Evolutionary conservation across 2,888 invertebrate genomes (phyloP), one percentile per base, ranked within the genome.

Genomic region (Morpho deidamia): DNA sequence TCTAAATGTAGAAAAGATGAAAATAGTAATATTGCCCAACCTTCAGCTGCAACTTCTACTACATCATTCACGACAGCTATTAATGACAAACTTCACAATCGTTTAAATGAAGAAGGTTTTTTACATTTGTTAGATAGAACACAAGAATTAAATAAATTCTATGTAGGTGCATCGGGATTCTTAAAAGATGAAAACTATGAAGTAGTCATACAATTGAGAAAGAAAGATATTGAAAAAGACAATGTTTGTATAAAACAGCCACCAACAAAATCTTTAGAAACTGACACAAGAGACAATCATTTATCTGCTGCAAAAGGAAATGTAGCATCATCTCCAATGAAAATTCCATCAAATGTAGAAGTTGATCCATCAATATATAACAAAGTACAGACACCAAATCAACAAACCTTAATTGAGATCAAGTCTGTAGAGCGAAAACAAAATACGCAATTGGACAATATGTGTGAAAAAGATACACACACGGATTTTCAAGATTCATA

Each of bases 171-270:
- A 14, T 76, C 81, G 7, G 83, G 81, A 4, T 73, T 82, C 11
- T 67, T 88, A 7, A 81, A 80, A 66, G 73, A 85, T 58, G 76
- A 85, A 48, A 80, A 75, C 11, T 89, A 87, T 59, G 89, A 89
- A 78, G 83, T 89, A 9, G 68, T 88, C 8, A 85, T 89, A 65
- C 87, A 88, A 57, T 68, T 89, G 7, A 76, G 80, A 48, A 89
- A 87, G 56, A 88, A 84, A 65, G 81, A 76, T 23, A 57, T 42
- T 7, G 59, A 61, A 48, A 65, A 55, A 50, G 37, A 23, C 23
- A 23, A 23, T 23, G 23, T 23, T 23, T 9, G 1, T 54, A 11
- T 8, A 39, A 42, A 11, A 42, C 38, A 41, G 35, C n/a, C 43
- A 44, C 11, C 10, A 7, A 44, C 42, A 9, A 50, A 37, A 38